A percentile compares a stretch with the other conserved stretches of the same genome.
These are phyloP conservation scores for Euplexia lucipara DNA, from an alignment of 2,888 invertebrate genomes.

Conservation along the genomic window DNA sequence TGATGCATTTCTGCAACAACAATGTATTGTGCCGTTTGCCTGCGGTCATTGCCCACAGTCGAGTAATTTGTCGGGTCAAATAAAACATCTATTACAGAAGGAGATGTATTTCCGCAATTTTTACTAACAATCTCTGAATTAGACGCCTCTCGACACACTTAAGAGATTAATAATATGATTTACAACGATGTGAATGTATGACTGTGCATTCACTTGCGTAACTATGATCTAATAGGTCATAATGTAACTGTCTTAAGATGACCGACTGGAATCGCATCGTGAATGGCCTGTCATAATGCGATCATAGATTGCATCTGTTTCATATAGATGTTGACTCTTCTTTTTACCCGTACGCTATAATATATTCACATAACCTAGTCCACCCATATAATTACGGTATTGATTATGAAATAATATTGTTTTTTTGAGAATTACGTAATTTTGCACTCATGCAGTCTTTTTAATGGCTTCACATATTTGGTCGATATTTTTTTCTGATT, in stretches of 20 bases:
- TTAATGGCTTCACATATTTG: background rate
- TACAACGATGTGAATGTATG: constrained; percentile 55
- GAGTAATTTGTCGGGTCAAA: constrained; percentile 34
- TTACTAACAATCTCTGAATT: constrained; percentile 39
- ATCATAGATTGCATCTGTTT: constrained; percentile 27
- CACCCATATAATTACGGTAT: background rate
- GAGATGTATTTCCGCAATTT: constrained; percentile 47
- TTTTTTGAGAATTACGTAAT: background rate
- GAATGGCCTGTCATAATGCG: constrained; percentile 16
- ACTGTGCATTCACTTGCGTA: constrained; percentile 62
- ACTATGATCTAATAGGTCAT: constrained; percentile 69
- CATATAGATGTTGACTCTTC: constrained; percentile 2
- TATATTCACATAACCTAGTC: constrained; percentile 9
- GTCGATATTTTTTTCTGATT: constrained; percentile 9
- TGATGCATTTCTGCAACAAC: constrained; percentile 45
- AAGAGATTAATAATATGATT: constrained; percentile 43
- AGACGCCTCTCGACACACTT: constrained; percentile 55
- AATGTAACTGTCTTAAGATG: constrained; percentile 44
- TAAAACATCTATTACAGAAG: constrained; percentile 14
- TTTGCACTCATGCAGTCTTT: background rate
- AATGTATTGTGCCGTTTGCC: constrained; percentile 14
- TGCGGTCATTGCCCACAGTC: constrained; percentile 29
- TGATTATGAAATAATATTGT: constrained; percentile 18
- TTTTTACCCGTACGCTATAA: constrained; percentile 4
- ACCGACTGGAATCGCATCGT: constrained; percentile 16